Base-by-base conservation (phyloP, 2,797 vertebrate genomes). In the Periophthalmus magnuspinnatus region DNA sequence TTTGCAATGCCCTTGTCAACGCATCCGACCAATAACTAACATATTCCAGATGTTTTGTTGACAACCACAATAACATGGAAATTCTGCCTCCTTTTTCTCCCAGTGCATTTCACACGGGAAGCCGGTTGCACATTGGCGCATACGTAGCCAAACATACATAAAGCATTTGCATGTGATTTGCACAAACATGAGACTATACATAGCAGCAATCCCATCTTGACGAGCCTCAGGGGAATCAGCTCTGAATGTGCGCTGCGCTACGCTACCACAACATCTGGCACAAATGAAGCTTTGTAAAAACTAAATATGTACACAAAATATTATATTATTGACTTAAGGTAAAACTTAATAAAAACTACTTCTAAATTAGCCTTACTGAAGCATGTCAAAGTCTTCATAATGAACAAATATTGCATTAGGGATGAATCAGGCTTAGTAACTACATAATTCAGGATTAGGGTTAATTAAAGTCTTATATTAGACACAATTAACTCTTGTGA, bases 231-330 rank as follows among this genome's bases (percentile, higher is more conserved):
- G 74, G 75, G 80, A 71, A 74, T 66, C 1, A 3, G 61, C 66
- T 75, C 69, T 65, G 66, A 77, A 69, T 59, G 19, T 36, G 38
- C 72, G 78, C 78, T 82, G 78, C 76, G 72, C 13, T 32, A 79
- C 52, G 54, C 10, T 41, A 59, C 41, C 64, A 69, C 72, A 85
- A 86, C 88, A 90, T 86, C 83, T 87, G 88, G 71, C 78, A 79
- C 22, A 67, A 71, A 71, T 74, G 79, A 50, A 58, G 68, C 69
- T 72, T 77, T 72, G 86, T 70, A 75, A 66, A 67, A 86, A 28
- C 28, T 28, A 68, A 75, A 83, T 86, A 76, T 86, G 81, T 66
- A 47, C 2, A 14, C 38, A 68, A 70, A 67, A 78, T 22, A 77
- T 47, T 71, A 73, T 69, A 14, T 22, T 60, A 24, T 65, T 78